Percentiles rank a stretch among this genome's conserved stretches.
Evolutionary conservation across 2,797 vertebrate species (phyloP).

Genomic region (Acipenser oxyrinchus): DNA sequence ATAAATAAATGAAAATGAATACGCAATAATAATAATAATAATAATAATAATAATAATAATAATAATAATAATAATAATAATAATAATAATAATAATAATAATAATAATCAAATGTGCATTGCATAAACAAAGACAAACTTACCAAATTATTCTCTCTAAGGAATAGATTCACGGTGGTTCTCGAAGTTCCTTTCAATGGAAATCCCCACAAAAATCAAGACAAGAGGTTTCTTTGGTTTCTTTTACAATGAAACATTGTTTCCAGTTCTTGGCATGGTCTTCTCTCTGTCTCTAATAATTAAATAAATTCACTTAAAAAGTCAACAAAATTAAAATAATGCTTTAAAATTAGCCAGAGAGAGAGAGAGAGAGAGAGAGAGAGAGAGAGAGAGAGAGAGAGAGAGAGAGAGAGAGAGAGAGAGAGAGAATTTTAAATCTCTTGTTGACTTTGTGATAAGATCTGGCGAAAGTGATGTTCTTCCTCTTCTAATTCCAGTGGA

Average conservation of each 20-base stretch:
- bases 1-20: too few species aligned
- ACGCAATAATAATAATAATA: neutral
- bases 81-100: neutral
- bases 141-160: too few species aligned
- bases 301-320: neutral
- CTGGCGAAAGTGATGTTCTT: constrained; percentile 11
- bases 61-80: neutral
- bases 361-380: too few species aligned
- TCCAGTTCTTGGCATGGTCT: constrained; percentile 9
- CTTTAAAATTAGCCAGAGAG: constrained; percentile 1
- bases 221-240: constrained; percentile 10
- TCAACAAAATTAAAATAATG: constrained; percentile 1
- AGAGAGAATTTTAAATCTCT: neutral
- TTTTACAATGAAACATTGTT: constrained; percentile 18
- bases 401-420: too few species aligned
- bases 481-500: constrained; percentile 26
- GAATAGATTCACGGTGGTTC: neutral
- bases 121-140: neutral
- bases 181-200: constrained; percentile 13
- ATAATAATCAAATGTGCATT: neutral
- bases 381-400: too few species aligned
- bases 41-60: neutral
- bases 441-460: constrained; percentile 4
- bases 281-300: neutral
- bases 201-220: constrained; percentile 7